Percentiles rank a stretch among this genome's conserved stretches.
Evolutionary conservation across 2,113 vertebrate species (phyloP).

Genomic region (Urocynchramus pylzowi): DNA sequence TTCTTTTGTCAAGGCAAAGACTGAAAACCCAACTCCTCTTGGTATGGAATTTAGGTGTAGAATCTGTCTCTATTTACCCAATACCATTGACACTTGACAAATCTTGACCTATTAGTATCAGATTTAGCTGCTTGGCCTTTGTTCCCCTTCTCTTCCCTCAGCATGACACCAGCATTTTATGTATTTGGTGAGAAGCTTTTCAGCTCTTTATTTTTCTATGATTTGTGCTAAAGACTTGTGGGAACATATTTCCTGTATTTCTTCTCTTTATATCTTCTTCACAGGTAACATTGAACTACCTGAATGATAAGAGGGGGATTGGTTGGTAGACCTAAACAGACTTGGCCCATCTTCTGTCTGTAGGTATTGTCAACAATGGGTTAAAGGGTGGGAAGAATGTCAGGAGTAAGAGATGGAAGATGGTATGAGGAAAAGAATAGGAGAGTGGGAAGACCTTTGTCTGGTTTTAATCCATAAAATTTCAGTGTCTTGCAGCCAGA

Average conservation of each 20-base stretch:
- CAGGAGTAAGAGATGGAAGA: background rate
- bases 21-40: background rate
- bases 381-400: background rate
- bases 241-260: background rate
- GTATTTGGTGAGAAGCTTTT: background rate
- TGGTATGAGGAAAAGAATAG: background rate
- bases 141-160: background rate
- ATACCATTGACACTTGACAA: background rate
- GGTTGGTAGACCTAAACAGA: background rate
- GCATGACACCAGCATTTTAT: background rate
- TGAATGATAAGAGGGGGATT: background rate
- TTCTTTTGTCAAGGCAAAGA: background rate
- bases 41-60: background rate
- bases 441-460: background rate
- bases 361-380: background rate
- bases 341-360: background rate
- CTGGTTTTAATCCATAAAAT: background rate
- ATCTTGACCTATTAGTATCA: background rate
- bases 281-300: accelerated
- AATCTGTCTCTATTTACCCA: background rate
- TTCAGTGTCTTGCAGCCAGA: background rate
- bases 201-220: background rate
- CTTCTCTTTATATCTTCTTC: background rate
- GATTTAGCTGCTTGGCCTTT: background rate
- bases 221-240: background rate